Percentiles rank a stretch among this genome's conserved stretches.
phyloP scores from a whole-genome alignment of 2,113 vertebrate species.

The Cyanoliseus patagonus region DNA sequence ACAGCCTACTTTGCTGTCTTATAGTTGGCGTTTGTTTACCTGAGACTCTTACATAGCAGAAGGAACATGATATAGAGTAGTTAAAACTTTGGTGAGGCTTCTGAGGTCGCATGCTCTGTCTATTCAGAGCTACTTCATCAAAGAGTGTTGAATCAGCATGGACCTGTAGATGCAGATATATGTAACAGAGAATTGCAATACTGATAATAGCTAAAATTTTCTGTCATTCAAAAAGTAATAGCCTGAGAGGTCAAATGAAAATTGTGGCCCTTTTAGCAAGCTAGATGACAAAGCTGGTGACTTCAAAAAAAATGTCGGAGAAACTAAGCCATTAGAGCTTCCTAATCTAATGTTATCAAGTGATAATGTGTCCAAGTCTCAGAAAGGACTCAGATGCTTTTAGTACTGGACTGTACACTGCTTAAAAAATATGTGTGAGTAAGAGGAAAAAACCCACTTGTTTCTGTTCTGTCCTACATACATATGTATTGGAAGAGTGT shows the following conservation, averaged over 20 bases:
- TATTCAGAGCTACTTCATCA: background rate
- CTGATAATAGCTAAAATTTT: background rate
- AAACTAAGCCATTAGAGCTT: background rate
- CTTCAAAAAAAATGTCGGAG: background rate
- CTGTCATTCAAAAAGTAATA: background rate
- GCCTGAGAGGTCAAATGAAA: background rate
- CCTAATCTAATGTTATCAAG: background rate
- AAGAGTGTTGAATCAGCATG: background rate
- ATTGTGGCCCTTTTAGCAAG: background rate
- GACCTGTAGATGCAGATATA: background rate
- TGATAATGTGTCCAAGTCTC: background rate
- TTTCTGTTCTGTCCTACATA: background rate
- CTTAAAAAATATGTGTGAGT: background rate
- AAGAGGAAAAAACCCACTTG: background rate
- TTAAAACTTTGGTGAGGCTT: background rate
- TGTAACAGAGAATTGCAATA: slow-evolving; percentile 12
- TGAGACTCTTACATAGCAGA: background rate
- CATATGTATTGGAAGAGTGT: background rate
- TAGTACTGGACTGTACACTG: background rate
- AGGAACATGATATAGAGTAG: background rate
- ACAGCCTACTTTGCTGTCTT: background rate
- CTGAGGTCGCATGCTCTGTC: background rate
- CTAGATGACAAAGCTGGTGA: background rate
- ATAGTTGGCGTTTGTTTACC: background rate
- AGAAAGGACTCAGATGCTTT: background rate